phyloP scores from a whole-genome alignment of 2,113 vertebrate species.

The Triplophysa dalaica region DNA sequence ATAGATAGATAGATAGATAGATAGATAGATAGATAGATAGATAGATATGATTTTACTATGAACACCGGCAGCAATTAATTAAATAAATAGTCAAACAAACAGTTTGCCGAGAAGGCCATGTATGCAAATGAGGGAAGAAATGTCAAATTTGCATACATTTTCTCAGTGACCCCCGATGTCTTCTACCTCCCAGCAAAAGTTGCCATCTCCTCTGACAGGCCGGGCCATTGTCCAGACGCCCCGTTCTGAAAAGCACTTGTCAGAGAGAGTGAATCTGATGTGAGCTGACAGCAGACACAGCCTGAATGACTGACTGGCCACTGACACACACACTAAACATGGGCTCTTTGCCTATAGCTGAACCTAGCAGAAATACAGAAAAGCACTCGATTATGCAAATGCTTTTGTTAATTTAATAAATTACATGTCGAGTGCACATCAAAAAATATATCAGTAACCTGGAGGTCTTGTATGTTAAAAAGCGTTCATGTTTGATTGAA shows the following conservation, averaged over 20 bases:
- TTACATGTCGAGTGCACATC: constrained; percentile 58
- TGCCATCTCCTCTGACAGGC: constrained; percentile 85
- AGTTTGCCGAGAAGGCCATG: constrained; percentile 76
- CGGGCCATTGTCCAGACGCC: constrained; percentile 82
- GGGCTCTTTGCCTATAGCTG: constrained; percentile 78
- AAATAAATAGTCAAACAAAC: constrained; percentile 12
- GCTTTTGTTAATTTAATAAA: constrained; percentile 74
- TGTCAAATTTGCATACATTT: constrained; percentile 99
- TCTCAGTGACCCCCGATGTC: constrained; percentile 80
- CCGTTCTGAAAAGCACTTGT: constrained; percentile 84
- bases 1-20: too few species aligned
- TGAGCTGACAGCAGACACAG: constrained; percentile 82
- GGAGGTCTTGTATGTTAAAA: constrained; percentile 37
- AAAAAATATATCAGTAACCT: constrained; percentile 53
- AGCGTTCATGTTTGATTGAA: constrained; percentile 24
- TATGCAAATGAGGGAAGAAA: constrained; percentile 92
- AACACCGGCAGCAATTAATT: neutral
- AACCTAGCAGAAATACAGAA: constrained; percentile 66
- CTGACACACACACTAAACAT: constrained; percentile 31
- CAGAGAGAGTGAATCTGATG: constrained; percentile 83
- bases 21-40: too few species aligned
- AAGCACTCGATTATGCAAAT: constrained; percentile 85
- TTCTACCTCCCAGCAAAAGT: constrained; percentile 85
- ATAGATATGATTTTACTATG: neutral
- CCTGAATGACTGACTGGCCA: constrained; percentile 62